Evolutionary conservation across 2,888 invertebrate species (phyloP), one percentile per base, ranked within the genome.

Genomic region (Spodoptera exigua): DNA sequence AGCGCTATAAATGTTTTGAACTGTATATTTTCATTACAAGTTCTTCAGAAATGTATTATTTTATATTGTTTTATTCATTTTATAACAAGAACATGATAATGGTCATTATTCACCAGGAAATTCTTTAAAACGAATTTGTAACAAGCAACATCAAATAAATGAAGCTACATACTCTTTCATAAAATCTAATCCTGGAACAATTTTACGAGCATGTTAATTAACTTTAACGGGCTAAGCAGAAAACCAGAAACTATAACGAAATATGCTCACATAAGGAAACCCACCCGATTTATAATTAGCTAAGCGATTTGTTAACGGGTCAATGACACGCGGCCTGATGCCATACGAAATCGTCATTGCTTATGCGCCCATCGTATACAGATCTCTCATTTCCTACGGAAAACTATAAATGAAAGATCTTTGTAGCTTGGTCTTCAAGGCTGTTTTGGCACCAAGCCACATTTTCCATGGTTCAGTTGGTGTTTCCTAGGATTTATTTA

Each of bases 241-340:
- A 74, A 68, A 61, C 73, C 73, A 72, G 62, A 66, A 76, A 73
- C 73, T 60, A 60, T 72, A 63, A 65, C 67, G 53, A 65, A 68
- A 74, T 70, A 70, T 70, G 67, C 68, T 70, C 81, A 79, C 77
- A 80, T 84, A 85, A 87, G 89, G 89, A 91, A 89, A 87, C 82
- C 78, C 81, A 81, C 78, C 79, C 73, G 81, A 82, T 84, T 88
- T 91, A 92, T 89, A 91, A 92, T 93, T 92, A 92, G 89, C 86
- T 82, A 83, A 76, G 86, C 85, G 85, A 88, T 89, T 88, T 89
- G 89, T 91, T 91, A 90, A 88, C 84, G 80, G 93, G 92, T 91
- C 93, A 93, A 90, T 92, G 93, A 93, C 93, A 90, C 86, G 76
- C 78, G 70, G 77, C 75, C 78, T 74, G 81, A 83, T 80, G 81